Percentiles rank a stretch among this genome's conserved stretches.
These are phyloP conservation scores for Premnoplex brunnescens DNA, from an alignment of 2,797 vertebrate species.

Conservation along the genomic window DNA sequence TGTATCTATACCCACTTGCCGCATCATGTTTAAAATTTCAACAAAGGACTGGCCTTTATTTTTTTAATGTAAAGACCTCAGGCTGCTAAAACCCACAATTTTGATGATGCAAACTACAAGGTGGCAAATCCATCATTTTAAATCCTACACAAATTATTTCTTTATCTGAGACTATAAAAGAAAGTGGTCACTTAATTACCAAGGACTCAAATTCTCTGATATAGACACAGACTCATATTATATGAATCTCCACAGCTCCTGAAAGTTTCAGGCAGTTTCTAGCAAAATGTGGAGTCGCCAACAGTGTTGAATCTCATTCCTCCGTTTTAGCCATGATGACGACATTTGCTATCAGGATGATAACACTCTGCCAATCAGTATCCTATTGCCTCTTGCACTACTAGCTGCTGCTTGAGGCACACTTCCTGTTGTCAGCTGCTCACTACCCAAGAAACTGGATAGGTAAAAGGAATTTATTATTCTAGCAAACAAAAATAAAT, in stretches of 20 bases:
- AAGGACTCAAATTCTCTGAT: background rate
- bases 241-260: background rate
- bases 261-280: background rate
- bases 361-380: background rate
- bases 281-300: background rate
- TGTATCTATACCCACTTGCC: background rate
- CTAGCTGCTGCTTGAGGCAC: background rate
- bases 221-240: background rate
- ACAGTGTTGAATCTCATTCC: background rate
- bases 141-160: background rate
- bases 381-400: background rate
- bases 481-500: background rate
- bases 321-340: background rate
- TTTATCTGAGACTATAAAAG: background rate
- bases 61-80: background rate
- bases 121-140: background rate
- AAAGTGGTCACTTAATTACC: background rate
- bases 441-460: background rate
- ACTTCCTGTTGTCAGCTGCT: background rate
- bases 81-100: background rate
- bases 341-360: background rate
- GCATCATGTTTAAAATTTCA: background rate
- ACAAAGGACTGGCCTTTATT: background rate
- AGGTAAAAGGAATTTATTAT: background rate
- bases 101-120: background rate